These are phyloP conservation scores for Oxyteleia sp. DNA, from an alignment of 2,888 invertebrate genomes.

Conservation along the genomic window DNA sequence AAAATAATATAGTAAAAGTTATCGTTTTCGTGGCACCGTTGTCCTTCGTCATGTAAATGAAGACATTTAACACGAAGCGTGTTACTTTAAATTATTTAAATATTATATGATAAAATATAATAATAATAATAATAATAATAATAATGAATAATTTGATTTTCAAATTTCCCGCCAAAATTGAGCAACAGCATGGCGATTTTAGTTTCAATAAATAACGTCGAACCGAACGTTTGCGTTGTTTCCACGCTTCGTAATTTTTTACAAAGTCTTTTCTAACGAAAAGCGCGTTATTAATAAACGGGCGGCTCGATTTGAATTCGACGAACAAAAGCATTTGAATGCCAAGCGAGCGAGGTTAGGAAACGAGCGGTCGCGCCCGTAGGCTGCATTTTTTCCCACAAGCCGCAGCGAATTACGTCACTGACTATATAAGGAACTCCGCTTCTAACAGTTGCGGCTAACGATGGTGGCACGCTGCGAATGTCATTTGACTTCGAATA, in stretches of 20 bases:
- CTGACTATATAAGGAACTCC: constrained; percentile 66
- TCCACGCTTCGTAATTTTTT: constrained; percentile 3
- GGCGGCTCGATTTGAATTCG: constrained; percentile 24
- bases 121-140: no score
- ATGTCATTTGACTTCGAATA: constrained; percentile 68
- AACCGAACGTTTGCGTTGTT: constrained; percentile 27
- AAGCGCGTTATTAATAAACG: constrained; percentile 47
- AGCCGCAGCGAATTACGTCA: constrained; percentile 65
- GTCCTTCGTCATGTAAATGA: no score
- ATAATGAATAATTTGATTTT: no score
- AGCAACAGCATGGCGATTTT: no score
- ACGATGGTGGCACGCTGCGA: constrained; percentile 60
- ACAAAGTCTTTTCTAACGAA: constrained; percentile 33
- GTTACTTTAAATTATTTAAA: no score
- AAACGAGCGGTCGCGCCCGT: constrained; percentile 35
- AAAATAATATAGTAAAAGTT: no score
- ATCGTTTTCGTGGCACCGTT: no score
- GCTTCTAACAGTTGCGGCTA: constrained; percentile 67
- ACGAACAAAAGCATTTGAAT: constrained; percentile 52
- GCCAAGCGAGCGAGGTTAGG: constrained; percentile 48
- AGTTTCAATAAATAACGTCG: constrained; percentile 28
- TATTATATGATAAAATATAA: no score
- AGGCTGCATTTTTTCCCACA: constrained; percentile 70
- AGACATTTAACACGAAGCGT: no score
- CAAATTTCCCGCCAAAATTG: background rate